Conservation (phyloP, 2,113 vertebrate genomes). For the Benitochromis conjunctus region DNA sequence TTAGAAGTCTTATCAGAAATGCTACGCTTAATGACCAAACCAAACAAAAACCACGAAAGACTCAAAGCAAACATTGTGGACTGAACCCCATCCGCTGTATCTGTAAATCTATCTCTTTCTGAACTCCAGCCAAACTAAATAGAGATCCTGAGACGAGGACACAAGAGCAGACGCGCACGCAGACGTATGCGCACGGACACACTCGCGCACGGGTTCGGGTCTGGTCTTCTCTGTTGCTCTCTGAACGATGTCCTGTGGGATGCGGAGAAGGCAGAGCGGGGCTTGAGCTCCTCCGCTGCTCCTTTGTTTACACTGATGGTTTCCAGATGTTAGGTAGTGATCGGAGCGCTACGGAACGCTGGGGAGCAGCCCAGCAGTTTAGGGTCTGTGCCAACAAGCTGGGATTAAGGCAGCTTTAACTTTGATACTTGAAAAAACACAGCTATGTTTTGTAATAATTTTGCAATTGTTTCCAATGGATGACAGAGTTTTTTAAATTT, state of each 20-base stretch:
- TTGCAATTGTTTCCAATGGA: slow-evolving; percentile 20
- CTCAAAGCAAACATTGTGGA: slow-evolving; percentile 53
- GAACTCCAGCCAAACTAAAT: slow-evolving; percentile 80
- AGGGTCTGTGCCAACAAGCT: slow-evolving; percentile 62
- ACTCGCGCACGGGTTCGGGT: slow-evolving; percentile 48
- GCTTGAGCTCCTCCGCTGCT: slow-evolving; percentile 81
- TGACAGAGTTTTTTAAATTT: background rate
- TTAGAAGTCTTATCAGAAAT: slow-evolving; percentile 65
- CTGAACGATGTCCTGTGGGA: slow-evolving; percentile 81
- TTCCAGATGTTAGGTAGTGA: slow-evolving; percentile 90
- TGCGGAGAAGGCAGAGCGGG: slow-evolving; percentile 73
- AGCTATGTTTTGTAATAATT: slow-evolving; percentile 55
- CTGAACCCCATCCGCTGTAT: slow-evolving; percentile 50
- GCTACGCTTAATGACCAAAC: slow-evolving; percentile 67
- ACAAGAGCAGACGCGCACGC: slow-evolving; percentile 64
- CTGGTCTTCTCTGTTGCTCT: slow-evolving; percentile 79
- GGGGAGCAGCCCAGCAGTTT: slow-evolving; percentile 78
- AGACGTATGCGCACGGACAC: slow-evolving; percentile 10
- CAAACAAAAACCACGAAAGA: slow-evolving; percentile 63
- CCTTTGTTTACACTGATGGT: slow-evolving; percentile 94
- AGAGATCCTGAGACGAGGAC: slow-evolving; percentile 76
- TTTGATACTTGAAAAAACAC: slow-evolving; percentile 78
- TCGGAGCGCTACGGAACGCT: slow-evolving; percentile 52
- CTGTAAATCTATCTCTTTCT: slow-evolving; percentile 63
- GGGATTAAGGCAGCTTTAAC: slow-evolving; percentile 71